These are phyloP conservation scores for Tragelaphus imberbis DNA, from an alignment of 2,113 vertebrate species.

Conservation along the genomic window DNA sequence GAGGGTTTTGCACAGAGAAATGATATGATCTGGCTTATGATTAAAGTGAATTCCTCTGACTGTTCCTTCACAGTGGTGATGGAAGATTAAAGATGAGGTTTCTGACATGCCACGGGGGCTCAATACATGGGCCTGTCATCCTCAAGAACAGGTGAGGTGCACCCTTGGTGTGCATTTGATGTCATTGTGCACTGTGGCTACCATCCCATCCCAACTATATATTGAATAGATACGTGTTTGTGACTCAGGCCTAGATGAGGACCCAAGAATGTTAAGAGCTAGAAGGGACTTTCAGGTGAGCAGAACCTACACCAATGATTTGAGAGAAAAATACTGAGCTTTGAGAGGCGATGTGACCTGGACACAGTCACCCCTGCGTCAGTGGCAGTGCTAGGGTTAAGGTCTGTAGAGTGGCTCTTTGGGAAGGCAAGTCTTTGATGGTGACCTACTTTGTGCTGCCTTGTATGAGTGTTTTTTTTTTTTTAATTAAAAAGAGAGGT, in stretches of 20 bases:
- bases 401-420: neutral
- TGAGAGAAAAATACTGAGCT: neutral
- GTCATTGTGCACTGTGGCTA: neutral
- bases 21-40: neutral
- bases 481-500: slow-evolving; percentile 76
- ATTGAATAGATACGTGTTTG: neutral
- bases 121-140: neutral
- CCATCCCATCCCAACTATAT: neutral
- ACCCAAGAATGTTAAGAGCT: neutral
- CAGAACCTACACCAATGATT: neutral
- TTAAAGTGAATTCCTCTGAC: slow-evolving; percentile 16
- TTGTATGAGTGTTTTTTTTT: slow-evolving; percentile 22
- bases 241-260: neutral
- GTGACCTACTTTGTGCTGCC: slow-evolving; percentile 58
- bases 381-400: neutral
- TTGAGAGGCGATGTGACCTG: neutral
- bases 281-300: neutral
- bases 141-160: neutral
- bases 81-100: neutral
- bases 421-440: slow-evolving; percentile 53
- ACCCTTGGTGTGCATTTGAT: neutral
- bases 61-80: neutral
- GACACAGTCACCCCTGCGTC: rapidly evolving
- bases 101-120: slow-evolving; percentile 1
- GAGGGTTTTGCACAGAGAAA: neutral